These are phyloP conservation scores for Oreochromis niloticus DNA, from an alignment of 2,113 vertebrate species.

Conservation along the genomic window DNA sequence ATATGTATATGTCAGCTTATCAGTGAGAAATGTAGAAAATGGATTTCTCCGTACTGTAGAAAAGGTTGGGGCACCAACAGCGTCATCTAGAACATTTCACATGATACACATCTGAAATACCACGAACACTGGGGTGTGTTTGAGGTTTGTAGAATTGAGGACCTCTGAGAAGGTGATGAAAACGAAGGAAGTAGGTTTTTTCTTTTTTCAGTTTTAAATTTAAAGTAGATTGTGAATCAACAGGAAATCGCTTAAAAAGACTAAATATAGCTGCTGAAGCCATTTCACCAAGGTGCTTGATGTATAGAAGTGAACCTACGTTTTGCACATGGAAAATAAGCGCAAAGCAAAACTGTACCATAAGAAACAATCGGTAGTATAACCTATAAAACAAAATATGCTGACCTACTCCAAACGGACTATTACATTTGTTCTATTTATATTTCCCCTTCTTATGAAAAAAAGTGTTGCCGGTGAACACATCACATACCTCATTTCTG, in stretches of 20 bases:
- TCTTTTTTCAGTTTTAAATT: not conserved
- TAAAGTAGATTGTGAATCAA: not conserved
- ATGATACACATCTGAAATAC: not conserved
- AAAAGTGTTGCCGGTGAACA: fast-evolving
- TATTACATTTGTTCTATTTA: not conserved
- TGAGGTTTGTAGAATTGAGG: not conserved
- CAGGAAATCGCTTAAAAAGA: conserved; percentile 1
- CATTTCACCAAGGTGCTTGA: not conserved
- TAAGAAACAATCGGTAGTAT: not conserved
- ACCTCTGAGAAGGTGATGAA: not conserved
- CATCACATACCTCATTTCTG: not conserved
- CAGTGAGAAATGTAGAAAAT: not conserved
- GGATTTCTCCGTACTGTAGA: not conserved
- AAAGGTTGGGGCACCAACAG: not conserved
- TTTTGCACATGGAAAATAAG: not conserved
- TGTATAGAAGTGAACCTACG: not conserved
- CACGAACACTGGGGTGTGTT: not conserved
- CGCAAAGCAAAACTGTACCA: not conserved
- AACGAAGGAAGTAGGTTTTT: fast-evolving
- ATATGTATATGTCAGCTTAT: not conserved
- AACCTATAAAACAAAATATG: not conserved
- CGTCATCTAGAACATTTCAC: not conserved
- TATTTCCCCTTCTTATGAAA: not conserved
- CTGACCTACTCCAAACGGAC: not conserved
- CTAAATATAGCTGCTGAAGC: conserved; percentile 12